Evolutionary conservation across 2,888 invertebrate species (phyloP).

Genomic region (Candidula unifasciata): DNA sequence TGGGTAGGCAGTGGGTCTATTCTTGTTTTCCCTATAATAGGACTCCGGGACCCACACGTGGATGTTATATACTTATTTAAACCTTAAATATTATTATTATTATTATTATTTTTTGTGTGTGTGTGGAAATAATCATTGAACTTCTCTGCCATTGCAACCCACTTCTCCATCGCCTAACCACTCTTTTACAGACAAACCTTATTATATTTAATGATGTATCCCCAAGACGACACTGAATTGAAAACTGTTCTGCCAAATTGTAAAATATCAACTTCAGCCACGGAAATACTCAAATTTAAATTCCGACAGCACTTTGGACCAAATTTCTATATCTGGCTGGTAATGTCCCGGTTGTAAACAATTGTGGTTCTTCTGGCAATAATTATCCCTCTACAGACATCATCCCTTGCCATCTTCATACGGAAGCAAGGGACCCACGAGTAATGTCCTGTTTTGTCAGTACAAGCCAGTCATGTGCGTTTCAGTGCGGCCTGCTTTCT

Average conservation of each 20-base stretch:
- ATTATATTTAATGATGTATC: neutral
- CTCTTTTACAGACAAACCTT: neutral
- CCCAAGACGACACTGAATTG: neutral
- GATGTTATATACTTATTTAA: too few relatives aligned
- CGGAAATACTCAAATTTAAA: neutral
- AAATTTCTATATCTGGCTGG: neutral
- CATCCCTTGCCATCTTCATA: slow-evolving; percentile 20
- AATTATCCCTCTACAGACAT: slow-evolving; percentile 10
- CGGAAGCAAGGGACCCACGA: slow-evolving; percentile 12
- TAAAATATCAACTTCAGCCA: neutral
- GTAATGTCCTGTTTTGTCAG: slow-evolving; percentile 23
- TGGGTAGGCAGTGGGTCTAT: too few relatives aligned
- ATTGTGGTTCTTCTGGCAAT: neutral
- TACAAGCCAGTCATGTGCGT: neutral
- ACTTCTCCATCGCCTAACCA: too few relatives aligned
- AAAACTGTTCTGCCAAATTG: neutral
- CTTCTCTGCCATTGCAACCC: too few relatives aligned
- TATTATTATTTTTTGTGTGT: too few relatives aligned
- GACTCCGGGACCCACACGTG: too few relatives aligned
- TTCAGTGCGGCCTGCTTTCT: slow-evolving; percentile 39
- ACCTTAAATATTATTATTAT: too few relatives aligned
- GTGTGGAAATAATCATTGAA: too few relatives aligned
- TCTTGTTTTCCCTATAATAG: too few relatives aligned
- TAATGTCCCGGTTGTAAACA: neutral
- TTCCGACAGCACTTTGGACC: neutral